Percentiles rank a stretch among this genome's conserved stretches.
These are phyloP conservation scores for Phyllopteryx taeniolatus DNA, from an alignment of 2,113 vertebrate species.

Conservation along the genomic window DNA sequence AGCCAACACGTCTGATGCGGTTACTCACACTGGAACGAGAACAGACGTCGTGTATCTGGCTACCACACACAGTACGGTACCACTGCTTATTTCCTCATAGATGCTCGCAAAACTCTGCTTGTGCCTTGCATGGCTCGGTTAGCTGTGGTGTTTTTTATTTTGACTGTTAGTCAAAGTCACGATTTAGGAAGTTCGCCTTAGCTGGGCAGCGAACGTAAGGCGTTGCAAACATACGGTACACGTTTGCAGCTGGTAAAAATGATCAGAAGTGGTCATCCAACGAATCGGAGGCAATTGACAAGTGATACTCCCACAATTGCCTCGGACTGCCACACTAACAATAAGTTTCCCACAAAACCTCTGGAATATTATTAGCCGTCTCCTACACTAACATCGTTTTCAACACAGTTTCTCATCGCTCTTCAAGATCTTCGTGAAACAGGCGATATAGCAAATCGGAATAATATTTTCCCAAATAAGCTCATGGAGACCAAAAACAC, in stretches of 20 bases:
- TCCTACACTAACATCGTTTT: no score
- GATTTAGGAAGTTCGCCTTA: not conserved
- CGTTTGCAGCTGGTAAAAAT: no score
- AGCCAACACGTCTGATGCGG: not conserved
- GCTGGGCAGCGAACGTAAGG: no score
- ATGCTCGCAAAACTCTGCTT: not conserved
- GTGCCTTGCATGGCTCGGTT: not conserved
- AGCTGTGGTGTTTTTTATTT: not conserved
- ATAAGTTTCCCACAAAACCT: no score
- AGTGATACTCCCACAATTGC: no score
- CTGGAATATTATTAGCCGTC: no score
- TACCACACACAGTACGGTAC: conserved; percentile 3
- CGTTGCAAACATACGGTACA: no score
- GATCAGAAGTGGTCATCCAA: no score
- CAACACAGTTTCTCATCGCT: not conserved
- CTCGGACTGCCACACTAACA: no score
- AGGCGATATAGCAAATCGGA: not conserved
- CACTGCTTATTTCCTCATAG: not conserved
- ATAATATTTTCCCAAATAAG: not conserved
- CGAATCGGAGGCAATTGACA: no score
- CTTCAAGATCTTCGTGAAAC: not conserved
- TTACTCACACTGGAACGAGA: conserved; percentile 6
- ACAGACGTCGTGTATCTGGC: not conserved
- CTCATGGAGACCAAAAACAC: not conserved
- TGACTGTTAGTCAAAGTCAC: not conserved